A percentile compares a stretch with the other conserved stretches of the same genome.
phyloP scores from a whole-genome alignment of 2,888 invertebrate genomes.

The Stenoptilia bipunctidactyla region DNA sequence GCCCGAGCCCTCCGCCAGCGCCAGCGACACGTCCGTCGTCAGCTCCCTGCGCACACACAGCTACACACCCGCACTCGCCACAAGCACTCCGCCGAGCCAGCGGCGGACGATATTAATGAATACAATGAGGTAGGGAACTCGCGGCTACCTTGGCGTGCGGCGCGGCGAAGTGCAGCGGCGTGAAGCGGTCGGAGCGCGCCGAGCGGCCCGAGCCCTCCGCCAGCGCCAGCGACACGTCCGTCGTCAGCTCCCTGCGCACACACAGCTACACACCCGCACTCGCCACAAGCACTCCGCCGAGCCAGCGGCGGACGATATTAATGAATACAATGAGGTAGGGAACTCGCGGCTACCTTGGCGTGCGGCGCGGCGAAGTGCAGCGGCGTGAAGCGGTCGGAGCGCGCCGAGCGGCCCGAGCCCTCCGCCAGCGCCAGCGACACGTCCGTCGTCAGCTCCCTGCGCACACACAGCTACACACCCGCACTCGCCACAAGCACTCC shows the following conservation, averaged over 20 bases:
- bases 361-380: no score
- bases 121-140: no score
- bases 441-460: conserved; percentile 14
- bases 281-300: no score
- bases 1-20: conserved; percentile 71
- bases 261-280: no score
- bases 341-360: no score
- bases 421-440: no score
- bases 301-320: no score
- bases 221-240: conserved; percentile 72
- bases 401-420: conserved; percentile 33
- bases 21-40: conserved; percentile 69
- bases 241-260: conserved; percentile 47
- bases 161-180: conserved; percentile 85
- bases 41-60: conserved; percentile 41
- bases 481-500: no score
- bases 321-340: no score
- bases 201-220: conserved; percentile 70
- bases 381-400: conserved; percentile 51
- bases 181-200: conserved; percentile 77
- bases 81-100: no score
- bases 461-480: conserved; percentile 14
- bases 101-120: no score
- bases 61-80: no score
- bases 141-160: conserved; percentile 84